Base-by-base conservation (phyloP, 2,797 vertebrate genomes). In the Synaphobranchus kaupii region DNA sequence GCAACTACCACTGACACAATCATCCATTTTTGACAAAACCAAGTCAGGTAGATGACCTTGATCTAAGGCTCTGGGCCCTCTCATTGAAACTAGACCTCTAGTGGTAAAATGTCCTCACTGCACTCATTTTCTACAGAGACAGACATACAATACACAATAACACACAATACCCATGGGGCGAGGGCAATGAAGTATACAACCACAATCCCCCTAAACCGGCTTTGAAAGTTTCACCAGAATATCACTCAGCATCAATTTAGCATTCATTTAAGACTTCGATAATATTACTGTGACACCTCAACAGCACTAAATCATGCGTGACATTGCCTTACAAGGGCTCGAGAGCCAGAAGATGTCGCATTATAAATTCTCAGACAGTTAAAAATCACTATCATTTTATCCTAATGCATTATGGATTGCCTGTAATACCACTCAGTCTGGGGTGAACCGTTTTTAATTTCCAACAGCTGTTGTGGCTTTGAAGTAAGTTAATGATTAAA, bases 331-430 rank as follows among this genome's bases (percentile, higher is more conserved):
- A 97, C 97, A 98, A 97, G 97, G 95, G 97, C 95, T 94, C 97
- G 96, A 97, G 96, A 97, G 97, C 95, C 96, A 94, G 96, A 98
- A 98, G 98, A 98, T 97, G 97, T 96, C 96, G 96, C 95, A 97
- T 98, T 98, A 98, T 98, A 99, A 97, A 99, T 99, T 98, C 96
- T 93, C 93, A 95, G 98, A 99, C 98, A 99, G 98, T 98, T 99
- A 99, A 99, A 99, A 99, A 99, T 99, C 98, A 98, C 98, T 99
- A 98, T 98, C 97, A 99, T 99, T 99, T 99, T 97, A 97, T 97
- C 97, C 98, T 99, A 99, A 99, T 99, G 98, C 96, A 98, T 99
- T 99, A 99, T 99, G 98, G 99, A 99, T 99, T 98, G 97, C 98
- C 97, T 97, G 97, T 98, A 99, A 99, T 99, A 98, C 97, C 97